phyloP scores from a whole-genome alignment of 2,113 vertebrate genomes.

The Nesospiza acunhae region DNA sequence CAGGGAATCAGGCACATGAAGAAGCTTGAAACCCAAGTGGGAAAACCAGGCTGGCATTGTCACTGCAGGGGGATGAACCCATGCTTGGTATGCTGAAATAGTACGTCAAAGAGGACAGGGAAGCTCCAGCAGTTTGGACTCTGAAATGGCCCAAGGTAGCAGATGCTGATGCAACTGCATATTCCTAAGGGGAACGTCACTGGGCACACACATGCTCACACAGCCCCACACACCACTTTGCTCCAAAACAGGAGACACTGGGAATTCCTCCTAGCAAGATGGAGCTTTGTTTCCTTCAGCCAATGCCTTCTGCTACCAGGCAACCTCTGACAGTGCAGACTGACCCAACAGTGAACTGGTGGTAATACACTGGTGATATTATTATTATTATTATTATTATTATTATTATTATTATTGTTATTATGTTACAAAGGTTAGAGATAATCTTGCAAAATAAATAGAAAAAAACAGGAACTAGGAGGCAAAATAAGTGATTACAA shows the following conservation, averaged over 20 bases:
- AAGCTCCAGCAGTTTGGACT: not conserved
- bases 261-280: not conserved
- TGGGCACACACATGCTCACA: not conserved
- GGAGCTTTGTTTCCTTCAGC: not conserved
- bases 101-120: not conserved
- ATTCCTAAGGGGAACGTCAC: not conserved
- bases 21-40: not conserved
- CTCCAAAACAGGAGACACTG: not conserved
- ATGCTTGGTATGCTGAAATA: accelerated
- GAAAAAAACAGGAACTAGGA: not conserved
- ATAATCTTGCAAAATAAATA: not conserved
- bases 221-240: not conserved
- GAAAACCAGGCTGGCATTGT: not conserved
- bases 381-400: no score
- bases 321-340: not conserved
- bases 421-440: not conserved
- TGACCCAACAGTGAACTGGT: not conserved
- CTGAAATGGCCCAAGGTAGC: not conserved
- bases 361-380: not conserved
- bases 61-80: not conserved
- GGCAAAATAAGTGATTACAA: not conserved
- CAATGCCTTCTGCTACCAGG: not conserved
- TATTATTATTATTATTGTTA: no score
- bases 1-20: not conserved
- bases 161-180: not conserved